A percentile compares a stretch with the other conserved stretches of the same genome.
Conservation (phyloP, 2,113 vertebrate genomes). For the Prietella phreatophila region DNA sequence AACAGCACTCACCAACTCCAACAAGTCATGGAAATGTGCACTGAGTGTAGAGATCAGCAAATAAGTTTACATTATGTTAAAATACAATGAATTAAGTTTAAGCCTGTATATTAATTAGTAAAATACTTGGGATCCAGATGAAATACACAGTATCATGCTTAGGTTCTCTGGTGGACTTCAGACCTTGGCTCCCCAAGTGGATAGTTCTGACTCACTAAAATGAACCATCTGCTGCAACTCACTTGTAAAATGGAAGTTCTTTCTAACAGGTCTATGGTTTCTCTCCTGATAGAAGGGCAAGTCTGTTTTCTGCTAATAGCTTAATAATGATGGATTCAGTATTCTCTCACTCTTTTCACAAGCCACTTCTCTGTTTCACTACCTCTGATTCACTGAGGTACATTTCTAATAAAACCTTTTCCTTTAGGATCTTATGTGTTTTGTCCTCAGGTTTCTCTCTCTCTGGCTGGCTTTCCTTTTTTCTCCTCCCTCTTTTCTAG, state of each 20-base stretch:
- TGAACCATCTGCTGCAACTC: slow-evolving; percentile 1
- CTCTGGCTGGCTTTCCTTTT: too few relatives aligned
- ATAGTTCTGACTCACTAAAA: not conserved
- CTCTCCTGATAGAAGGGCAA: not conserved
- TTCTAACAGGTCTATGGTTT: not conserved
- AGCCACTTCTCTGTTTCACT: not conserved
- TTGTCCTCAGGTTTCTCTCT: not conserved
- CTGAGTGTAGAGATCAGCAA: not conserved
- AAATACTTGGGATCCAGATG: not conserved
- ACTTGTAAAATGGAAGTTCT: not conserved
- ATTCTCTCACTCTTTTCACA: not conserved
- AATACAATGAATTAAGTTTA: not conserved
- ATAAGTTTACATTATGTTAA: not conserved
- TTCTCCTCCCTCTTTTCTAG: too few relatives aligned
- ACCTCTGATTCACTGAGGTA: not conserved
- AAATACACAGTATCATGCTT: not conserved
- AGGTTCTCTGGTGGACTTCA: not conserved
- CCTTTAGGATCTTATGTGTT: not conserved
- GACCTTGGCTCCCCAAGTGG: not conserved
- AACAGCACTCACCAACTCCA: not conserved
- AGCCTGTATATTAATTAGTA: not conserved
- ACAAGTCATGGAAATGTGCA: not conserved
- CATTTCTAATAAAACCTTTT: not conserved
- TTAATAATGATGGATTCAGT: not conserved
- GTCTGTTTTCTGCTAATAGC: not conserved